phyloP scores from a whole-genome alignment of 2,888 invertebrate genomes.

The Harmothoe impar region DNA sequence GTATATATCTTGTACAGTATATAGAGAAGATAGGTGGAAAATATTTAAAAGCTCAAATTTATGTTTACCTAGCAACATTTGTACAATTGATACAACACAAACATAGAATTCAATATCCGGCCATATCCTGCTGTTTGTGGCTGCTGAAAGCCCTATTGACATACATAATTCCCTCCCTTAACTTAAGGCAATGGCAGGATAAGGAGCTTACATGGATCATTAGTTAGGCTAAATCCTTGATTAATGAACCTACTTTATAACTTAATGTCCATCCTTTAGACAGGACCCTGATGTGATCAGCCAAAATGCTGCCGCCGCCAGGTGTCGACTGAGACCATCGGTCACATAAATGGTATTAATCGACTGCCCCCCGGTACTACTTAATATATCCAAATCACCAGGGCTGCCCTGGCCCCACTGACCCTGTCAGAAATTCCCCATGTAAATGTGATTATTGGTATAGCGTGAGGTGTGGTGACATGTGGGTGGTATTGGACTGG shows the following conservation, averaged over 20 bases:
- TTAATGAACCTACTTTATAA: conserved; percentile 1
- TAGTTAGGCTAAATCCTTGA: background rate
- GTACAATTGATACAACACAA: too few relatives aligned
- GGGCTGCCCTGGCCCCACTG: background rate
- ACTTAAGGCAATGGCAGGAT: background rate
- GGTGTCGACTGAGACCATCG: background rate
- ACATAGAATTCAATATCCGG: too few relatives aligned
- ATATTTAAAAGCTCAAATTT: too few relatives aligned
- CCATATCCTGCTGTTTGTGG: too few relatives aligned
- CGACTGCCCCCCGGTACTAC: background rate
- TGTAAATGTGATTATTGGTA: background rate
- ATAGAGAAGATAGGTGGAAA: too few relatives aligned
- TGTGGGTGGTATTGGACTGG: too few relatives aligned
- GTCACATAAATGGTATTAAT: conserved; percentile 29
- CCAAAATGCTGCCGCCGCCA: background rate
- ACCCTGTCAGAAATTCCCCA: background rate
- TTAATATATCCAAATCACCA: background rate
- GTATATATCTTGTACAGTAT: too few relatives aligned
- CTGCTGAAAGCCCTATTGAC: too few relatives aligned
- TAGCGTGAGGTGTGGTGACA: background rate
- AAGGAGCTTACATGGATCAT: background rate
- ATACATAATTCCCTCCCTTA: too few relatives aligned
- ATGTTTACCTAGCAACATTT: too few relatives aligned
- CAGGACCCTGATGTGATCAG: background rate
- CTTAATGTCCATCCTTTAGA: background rate